Evolutionary conservation across 2,797 vertebrate genomes (phyloP), one percentile per base, ranked within the genome.

Genomic region (Silurus lanzhouensis): DNA sequence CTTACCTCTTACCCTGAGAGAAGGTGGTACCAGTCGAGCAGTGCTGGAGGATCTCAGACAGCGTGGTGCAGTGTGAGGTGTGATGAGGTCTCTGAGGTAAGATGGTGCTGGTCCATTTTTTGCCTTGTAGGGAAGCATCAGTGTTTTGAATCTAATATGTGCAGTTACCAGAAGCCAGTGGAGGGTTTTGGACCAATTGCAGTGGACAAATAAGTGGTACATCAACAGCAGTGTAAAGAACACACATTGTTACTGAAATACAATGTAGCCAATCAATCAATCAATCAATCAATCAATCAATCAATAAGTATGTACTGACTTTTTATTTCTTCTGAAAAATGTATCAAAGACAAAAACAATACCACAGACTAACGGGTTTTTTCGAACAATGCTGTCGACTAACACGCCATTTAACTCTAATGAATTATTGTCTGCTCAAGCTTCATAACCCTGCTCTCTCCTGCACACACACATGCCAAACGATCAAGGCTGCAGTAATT

Each of bases 401-500:
- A 71, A 83, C 79, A 66, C 72, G 19, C 52, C 77, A 31, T 74
- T 86, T 72, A 74, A 76, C 79, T 60, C 19, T 44, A 64, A 64
- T 81, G 68, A 85, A 74, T 85, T 74, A 86, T 75, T 82, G 79
- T 25, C 70, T 60, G 55, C 80, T 83, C 66, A 57, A 72, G 75
- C 85, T 55, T 79, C 38, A 83, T 82, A 57, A 78, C 14, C 22
- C 55, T 38, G 52, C 46, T 38, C 15, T 66, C 38, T 25, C 67
- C 15, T 44, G 13, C 38, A 78, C 38, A 70, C 48, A 86, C 48
- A 86, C 74, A 74, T 44, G 44, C 71, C 79, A 83, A 81, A 86
- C 55, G 82, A 85, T 85, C 58, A 81, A 72, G 84, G 72, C 77
- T 81, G 72, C 44, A 79, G 84, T 84, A 82, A 84, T 87, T 71